Evolutionary conservation across 2,797 vertebrate species (phyloP), one percentile per base, ranked within the genome.

Genomic region (Gallinago nigripennis): DNA sequence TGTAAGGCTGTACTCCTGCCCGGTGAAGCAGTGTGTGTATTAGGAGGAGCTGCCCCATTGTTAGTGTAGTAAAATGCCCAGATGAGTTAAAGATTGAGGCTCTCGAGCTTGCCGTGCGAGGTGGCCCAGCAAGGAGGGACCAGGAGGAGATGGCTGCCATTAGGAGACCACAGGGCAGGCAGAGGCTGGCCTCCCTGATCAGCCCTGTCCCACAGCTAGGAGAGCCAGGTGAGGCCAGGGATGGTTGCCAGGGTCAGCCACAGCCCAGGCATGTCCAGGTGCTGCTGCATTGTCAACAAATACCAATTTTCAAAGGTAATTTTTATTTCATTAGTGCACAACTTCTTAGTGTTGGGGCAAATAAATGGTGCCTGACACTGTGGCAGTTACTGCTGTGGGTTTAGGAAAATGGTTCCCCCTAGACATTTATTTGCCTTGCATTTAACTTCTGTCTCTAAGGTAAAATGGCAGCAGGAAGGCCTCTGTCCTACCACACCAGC

Each of bases 221-320:
- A 0, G 3, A 41, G 12, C 18, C 0, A 2, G 33, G 45, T 16
- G 0, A 1, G 53, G 50, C 23, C 1, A 1, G 30, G 30, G 8
- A n/a, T 18, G 23, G 17, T 50, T 41, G 37, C 14, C 0, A 1
- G 11, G 4, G 16, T 19, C 1, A 1, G 24, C 20, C 39, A 23
- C 30, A 68, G 41, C 8, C 7, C 0, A 0, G 30, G 20, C 41
- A n/a, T 20, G 5, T 8, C 5, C 11, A 45, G 10, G 48, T 2
- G 2, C 21, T 3, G 0, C 7, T 0, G 12, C 3, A 1, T 24
- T 8, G 12, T 13, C 31, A 43, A 24, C 30, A 58, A 14, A 46
- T 41, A 35, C 4, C 31, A 35, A n/a, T 71, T 56, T 56, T 71
- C 7, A 51, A 41, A 82, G 41, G 18, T 45, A 27, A 21, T 68